These are phyloP conservation scores for Echinometra lucunter DNA, from an alignment of 53 echinoderm and acorn worm genomes.

Conservation along the genomic window DNA sequence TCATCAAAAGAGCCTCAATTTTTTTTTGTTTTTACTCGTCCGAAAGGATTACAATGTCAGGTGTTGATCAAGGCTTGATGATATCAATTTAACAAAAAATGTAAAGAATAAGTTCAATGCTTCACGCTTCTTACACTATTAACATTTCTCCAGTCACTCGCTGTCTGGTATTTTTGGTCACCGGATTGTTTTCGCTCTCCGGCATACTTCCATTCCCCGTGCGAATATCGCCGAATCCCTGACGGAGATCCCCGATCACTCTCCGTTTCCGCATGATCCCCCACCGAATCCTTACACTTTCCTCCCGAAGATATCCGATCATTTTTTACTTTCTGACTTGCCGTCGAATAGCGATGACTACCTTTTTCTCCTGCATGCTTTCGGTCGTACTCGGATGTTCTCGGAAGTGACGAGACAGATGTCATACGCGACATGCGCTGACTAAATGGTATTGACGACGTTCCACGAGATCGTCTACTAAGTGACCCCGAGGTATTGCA, in stretches of 20 bases:
- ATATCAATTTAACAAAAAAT: neutral
- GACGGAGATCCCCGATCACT: constrained; percentile 48
- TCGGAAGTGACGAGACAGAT: constrained; percentile 51
- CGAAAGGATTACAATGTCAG: neutral
- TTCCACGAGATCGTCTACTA: constrained; percentile 40
- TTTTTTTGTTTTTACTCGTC: no score
- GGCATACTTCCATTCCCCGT: constrained; percentile 40
- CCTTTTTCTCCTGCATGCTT: neutral
- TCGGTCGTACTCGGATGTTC: constrained; percentile 2
- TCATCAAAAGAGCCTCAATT: no score
- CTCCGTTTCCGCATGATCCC: constrained; percentile 3
- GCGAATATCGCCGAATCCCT: constrained; percentile 52
- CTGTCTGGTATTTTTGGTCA: constrained; percentile 37
- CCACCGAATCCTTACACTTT: neutral
- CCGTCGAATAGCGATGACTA: constrained; percentile 4
- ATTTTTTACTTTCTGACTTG: constrained; percentile 43
- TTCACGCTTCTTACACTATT: neutral
- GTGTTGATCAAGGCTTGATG: neutral
- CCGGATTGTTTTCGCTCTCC: constrained; percentile 46
- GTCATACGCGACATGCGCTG: constrained; percentile 54
- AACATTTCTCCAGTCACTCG: constrained; percentile 40
- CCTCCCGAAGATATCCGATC: constrained; percentile 55
- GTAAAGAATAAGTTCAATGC: neutral
- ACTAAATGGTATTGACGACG: constrained; percentile 55
- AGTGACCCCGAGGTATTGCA: constrained; percentile 34